phyloP scores from a whole-genome alignment of 92 coral and sea anemone genomes.

The Zoanthus solanderi region DNA sequence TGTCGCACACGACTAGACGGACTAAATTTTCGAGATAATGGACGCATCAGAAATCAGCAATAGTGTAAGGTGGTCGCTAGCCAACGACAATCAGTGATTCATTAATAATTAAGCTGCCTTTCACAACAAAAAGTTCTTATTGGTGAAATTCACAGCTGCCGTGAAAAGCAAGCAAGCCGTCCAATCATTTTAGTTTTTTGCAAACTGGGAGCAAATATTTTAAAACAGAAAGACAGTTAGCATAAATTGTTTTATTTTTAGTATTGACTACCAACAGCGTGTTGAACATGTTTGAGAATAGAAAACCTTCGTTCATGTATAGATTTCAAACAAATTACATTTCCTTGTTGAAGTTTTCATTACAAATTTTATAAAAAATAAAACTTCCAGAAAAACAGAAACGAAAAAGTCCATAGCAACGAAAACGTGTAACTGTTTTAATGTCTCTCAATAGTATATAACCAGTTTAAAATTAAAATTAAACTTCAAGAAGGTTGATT shows the following conservation, averaged over 20 bases:
- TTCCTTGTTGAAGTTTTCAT: not conserved
- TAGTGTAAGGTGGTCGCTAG: slow-evolving; percentile 20
- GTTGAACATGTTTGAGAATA: not conserved
- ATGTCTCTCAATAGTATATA: not conserved
- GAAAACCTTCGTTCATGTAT: not conserved
- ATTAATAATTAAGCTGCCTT: slow-evolving; percentile 30
- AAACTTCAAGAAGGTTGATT: not conserved
- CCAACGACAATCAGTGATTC: slow-evolving; percentile 29
- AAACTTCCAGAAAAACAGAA: not conserved
- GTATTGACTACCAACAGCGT: not conserved
- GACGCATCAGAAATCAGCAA: slow-evolving; percentile 7
- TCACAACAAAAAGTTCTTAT: slow-evolving; percentile 12
- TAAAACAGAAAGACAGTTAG: slow-evolving; percentile 32
- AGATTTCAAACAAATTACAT: not conserved
- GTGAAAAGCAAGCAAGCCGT: not conserved
- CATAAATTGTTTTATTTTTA: slow-evolving; percentile 6
- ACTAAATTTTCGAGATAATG: slow-evolving; percentile 12
- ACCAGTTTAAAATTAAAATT: not conserved
- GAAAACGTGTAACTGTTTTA: not conserved
- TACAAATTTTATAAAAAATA: not conserved
- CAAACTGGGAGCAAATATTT: slow-evolving; percentile 21
- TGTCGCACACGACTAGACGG: not conserved
- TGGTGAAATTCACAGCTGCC: slow-evolving; percentile 43
- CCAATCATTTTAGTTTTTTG: slow-evolving; percentile 14
- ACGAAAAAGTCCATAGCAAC: not conserved